Percentiles rank a stretch among this genome's conserved stretches.
phyloP scores from a whole-genome alignment of 2,113 vertebrate genomes.

The Microcebus lehilahytsara region DNA sequence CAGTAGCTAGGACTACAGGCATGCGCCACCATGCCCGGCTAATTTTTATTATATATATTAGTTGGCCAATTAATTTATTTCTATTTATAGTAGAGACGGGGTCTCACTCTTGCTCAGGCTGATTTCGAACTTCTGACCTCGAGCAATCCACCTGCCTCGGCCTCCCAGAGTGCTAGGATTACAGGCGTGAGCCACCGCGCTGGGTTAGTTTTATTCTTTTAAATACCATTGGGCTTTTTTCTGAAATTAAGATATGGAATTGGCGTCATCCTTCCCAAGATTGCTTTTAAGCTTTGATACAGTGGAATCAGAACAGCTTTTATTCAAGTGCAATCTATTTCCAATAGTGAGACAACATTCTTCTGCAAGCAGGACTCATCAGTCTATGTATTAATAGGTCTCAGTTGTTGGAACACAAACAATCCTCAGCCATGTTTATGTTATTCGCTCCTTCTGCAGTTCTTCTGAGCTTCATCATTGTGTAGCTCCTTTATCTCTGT shows the following conservation, averaged over 20 bases:
- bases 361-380: not conserved
- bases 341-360: not conserved
- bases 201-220: not conserved
- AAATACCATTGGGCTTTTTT: not conserved
- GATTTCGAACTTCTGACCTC: too few relatives aligned
- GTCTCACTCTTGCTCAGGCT: too few relatives aligned
- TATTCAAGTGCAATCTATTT: not conserved
- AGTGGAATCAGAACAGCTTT: not conserved
- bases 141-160: too few relatives aligned
- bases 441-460: not conserved
- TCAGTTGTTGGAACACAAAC: not conserved
- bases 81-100: too few relatives aligned
- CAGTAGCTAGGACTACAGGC: too few relatives aligned
- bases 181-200: too few relatives aligned
- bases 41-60: too few relatives aligned
- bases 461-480: not conserved
- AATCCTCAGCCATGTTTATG: not conserved
- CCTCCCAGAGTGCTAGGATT: too few relatives aligned
- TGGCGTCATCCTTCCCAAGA: not conserved
- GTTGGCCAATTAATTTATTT: too few relatives aligned
- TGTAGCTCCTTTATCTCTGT: not conserved
- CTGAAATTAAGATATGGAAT: not conserved
- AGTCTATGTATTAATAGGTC: not conserved
- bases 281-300: not conserved
- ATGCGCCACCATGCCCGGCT: too few relatives aligned